Evolutionary conservation across 2,797 vertebrate species (phyloP), one percentile per base, ranked within the genome.

Genomic region (Phaenicophaeus curvirostris): DNA sequence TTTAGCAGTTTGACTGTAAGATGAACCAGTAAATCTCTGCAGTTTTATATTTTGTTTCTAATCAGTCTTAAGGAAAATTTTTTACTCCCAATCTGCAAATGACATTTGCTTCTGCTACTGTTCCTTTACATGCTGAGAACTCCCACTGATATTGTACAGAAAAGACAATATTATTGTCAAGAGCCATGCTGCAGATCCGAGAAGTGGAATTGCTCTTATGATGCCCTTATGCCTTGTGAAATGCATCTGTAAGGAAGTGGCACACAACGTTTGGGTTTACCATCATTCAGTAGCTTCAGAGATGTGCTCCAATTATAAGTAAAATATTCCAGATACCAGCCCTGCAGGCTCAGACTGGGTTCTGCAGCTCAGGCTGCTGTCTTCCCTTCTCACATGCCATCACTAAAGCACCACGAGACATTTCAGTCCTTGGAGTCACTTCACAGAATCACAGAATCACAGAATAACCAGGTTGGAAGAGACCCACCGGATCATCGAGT

Each of bases 11-110:
- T 55, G 46, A 41, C 71, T 90, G 21, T n/a, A 80, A 81, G 63
- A 44, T 87, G 61, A 87, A 88, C 39, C n/a, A 81, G 44, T 90
- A 94, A 94, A 87, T 58, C 25, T 71, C 65, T 61, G 41, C 12
- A 54, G 37, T 82, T 81, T 71, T 73, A 41, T 75, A 94, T 77
- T 95, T 93, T 16, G 85, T 89, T 91, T 79, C 50, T 87, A 58
- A 92, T 81, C 78, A 91, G n/a, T 78, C 39, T 42, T 41, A 18
- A 41, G 71, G 50, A 17, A 88, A 87, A 74, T 76, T 59, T 89
- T 85, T 92, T 63, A 59, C 78, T 87, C 30, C 28, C 39, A 88
- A 46, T 11, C 35, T 74, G 54, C 15, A 82, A 72, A 89, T 72
- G 31, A 74, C 24, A 50, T 86, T 94, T 89, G 10, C n/a, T 73